Percentiles rank a stretch among this genome's conserved stretches.
Evolutionary conservation across 1,140 invertebrate genomes (phyloP).

Genomic region (Charaxes varanes): DNA sequence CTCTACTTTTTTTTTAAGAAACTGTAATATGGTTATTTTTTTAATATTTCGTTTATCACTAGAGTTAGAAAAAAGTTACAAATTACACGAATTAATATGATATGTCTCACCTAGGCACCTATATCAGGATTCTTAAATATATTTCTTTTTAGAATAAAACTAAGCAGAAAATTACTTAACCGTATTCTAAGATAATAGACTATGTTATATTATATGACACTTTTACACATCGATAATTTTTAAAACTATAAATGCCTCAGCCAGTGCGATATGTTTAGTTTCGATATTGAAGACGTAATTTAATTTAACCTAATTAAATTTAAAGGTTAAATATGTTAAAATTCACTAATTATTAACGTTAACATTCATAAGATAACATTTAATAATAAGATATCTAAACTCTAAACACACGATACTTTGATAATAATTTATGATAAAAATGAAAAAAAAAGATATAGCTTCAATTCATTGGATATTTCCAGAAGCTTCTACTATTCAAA

Average conservation of each 20-base stretch:
- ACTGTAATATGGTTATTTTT: conserved; percentile 25
- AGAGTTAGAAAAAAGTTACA: conserved; percentile 19
- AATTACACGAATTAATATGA: conserved; percentile 23
- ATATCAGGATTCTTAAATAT: conserved; percentile 11
- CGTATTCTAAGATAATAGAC: conserved; percentile 19
- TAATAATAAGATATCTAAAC: conserved; percentile 12
- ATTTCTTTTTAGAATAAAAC: conserved; percentile 2
- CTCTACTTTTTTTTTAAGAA: conserved; percentile 25
- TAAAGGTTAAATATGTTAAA: conserved; percentile 48
- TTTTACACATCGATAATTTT: conserved; percentile 50
- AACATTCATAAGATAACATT: conserved; percentile 57
- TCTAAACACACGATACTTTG: conserved; percentile 7
- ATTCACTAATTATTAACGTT: conserved; percentile 27
- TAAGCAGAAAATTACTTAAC: conserved; percentile 28
- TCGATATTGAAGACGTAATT: conserved; percentile 52
- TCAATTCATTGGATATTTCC: conserved; percentile 35
- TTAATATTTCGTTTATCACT: conserved; percentile 10
- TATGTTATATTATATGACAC: conserved; percentile 3
- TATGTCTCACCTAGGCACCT: conserved; percentile 59
- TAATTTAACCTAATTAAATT: conserved; percentile 34
- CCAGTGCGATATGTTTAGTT: conserved; percentile 69
- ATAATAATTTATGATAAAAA: conserved; percentile 14
- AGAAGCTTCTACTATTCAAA: conserved; percentile 18
- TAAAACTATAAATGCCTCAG: conserved; percentile 60
- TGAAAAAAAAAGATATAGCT: conserved; percentile 19